Evolutionary conservation across 2,113 vertebrate genomes (phyloP).

Genomic region (Cyanocitta stelleri): DNA sequence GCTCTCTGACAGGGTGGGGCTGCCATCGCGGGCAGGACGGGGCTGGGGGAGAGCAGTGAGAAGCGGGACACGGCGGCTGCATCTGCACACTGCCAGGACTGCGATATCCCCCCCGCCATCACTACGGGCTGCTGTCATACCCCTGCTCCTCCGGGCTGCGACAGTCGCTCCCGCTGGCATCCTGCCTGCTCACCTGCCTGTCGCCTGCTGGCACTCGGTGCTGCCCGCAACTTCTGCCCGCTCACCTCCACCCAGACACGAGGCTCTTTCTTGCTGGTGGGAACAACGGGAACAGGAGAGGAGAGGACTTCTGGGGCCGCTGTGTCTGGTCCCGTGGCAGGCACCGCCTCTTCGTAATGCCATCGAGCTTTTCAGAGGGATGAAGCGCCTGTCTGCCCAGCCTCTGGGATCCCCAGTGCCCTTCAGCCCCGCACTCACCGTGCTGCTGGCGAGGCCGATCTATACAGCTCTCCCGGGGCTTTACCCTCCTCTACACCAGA

Average conservation of each 20-base stretch:
- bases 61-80: not conserved
- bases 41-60: rapidly evolving
- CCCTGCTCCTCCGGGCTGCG: not conserved
- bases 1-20: not conserved
- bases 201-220: rapidly evolving
- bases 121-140: rapidly evolving
- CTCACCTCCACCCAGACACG: not conserved
- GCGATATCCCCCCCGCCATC: not conserved
- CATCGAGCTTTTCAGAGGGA: not conserved
- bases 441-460: not conserved
- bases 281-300: not conserved
- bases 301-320: not conserved
- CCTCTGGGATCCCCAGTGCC: not conserved
- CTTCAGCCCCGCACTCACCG: not conserved
- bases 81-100: rapidly evolving
- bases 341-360: not conserved
- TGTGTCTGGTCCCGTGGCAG: not conserved
- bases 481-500: not conserved
- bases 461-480: not conserved
- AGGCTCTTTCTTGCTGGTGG: not conserved
- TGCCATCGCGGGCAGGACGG: rapidly evolving
- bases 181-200: not conserved
- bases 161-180: not conserved
- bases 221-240: not conserved
- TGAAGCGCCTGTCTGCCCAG: not conserved